Evolutionary conservation across 2,888 invertebrate genomes (phyloP).

Genomic region (Drepanosiphum platanoidis): DNA sequence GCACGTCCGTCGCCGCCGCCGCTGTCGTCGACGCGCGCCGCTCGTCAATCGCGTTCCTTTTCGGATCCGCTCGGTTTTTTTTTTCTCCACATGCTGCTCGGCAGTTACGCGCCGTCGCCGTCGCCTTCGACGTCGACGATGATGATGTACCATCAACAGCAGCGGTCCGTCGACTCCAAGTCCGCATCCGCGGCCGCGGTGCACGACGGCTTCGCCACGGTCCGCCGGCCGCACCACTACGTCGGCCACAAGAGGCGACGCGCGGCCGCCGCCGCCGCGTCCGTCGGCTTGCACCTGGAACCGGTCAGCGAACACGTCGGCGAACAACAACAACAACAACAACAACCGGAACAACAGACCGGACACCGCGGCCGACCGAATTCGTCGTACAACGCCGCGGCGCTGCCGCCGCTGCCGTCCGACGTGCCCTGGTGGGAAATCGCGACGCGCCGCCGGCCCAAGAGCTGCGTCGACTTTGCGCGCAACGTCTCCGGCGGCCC

Average conservation of each 20-base stretch:
- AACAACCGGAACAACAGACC: not conserved
- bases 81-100: not conserved
- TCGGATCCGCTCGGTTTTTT: too few species aligned
- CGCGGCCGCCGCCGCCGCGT: slow-evolving; percentile 65
- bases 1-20: not conserved
- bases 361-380: slow-evolving; percentile 63
- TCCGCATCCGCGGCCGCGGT: slow-evolving; percentile 67
- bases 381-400: slow-evolving; percentile 63
- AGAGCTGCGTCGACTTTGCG: slow-evolving; percentile 78
- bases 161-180: not conserved
- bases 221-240: slow-evolving; percentile 67
- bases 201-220: slow-evolving; percentile 89
- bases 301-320: slow-evolving; percentile 71
- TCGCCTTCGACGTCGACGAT: not conserved
- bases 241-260: slow-evolving; percentile 52
- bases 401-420: slow-evolving; percentile 74
- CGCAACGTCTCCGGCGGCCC: too few species aligned
- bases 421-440: slow-evolving; percentile 89
- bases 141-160: slow-evolving; percentile 47
- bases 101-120: not conserved
- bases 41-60: not conserved
- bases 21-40: not conserved
- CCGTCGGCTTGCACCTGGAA: slow-evolving; percentile 65
- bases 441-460: slow-evolving; percentile 81
- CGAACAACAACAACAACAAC: slow-evolving; percentile 67